phyloP scores from a whole-genome alignment of 1,140 invertebrate species.

The Bombus terrestris region DNA sequence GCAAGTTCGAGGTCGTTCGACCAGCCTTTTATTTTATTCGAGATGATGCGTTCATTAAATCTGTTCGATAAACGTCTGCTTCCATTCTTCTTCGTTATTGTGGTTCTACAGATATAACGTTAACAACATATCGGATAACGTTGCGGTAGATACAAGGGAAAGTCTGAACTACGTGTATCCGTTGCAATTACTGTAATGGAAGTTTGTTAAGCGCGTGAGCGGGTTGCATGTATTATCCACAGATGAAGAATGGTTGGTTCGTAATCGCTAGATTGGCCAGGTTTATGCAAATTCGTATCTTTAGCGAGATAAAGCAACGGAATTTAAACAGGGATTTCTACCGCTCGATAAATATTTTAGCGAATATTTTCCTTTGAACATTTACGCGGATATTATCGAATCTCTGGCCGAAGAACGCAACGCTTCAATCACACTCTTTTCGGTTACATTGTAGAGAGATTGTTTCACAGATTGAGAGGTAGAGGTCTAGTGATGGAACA shows the following conservation, averaged over 20 bases:
- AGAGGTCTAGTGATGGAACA: constrained; percentile 35
- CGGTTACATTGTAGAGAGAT: not conserved
- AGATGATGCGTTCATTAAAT: not conserved
- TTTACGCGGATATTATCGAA: not conserved
- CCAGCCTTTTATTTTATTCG: not conserved
- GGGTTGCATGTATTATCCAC: not conserved
- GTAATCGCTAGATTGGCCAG: constrained; percentile 1
- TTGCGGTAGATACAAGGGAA: too few species aligned
- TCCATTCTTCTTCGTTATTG: constrained; percentile 35
- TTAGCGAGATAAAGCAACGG: too few species aligned
- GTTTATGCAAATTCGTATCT: not conserved
- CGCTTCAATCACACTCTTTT: not conserved
- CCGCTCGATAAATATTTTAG: not conserved
- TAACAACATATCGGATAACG: constrained; percentile 14
- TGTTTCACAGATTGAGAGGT: not conserved
- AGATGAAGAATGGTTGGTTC: not conserved
- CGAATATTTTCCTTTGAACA: too few species aligned
- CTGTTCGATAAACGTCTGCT: not conserved
- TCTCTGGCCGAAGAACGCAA: not conserved
- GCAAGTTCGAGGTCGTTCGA: not conserved
- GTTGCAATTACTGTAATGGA: constrained; percentile 31
- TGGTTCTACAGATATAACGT: not conserved
- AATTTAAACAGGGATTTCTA: too few species aligned
- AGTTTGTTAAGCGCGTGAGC: constrained; percentile 37
- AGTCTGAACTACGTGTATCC: not conserved